Percentiles rank a stretch among this genome's conserved stretches.
Conservation (phyloP, 1,140 invertebrate genomes). For the Tribolium madens region DNA sequence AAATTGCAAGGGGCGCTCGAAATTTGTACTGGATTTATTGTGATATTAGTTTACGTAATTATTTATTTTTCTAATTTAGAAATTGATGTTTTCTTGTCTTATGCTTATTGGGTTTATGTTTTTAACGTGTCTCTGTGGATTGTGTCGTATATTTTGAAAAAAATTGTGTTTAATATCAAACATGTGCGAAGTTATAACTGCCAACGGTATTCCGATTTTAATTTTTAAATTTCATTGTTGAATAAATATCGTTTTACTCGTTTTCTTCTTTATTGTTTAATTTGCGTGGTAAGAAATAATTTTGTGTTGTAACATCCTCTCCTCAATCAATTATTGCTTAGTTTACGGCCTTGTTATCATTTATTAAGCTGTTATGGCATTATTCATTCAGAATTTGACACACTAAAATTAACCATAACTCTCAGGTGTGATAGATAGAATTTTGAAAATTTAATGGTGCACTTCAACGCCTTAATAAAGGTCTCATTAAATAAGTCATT, state of each 20-base stretch:
- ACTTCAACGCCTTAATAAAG: no score
- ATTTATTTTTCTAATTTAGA: slow-evolving; percentile 53
- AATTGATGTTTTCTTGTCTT: slow-evolving; percentile 46
- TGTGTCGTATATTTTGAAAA: slow-evolving; percentile 2
- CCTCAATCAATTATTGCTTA: no score
- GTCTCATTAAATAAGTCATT: no score
- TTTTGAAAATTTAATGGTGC: no score
- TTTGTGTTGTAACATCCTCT: no score
- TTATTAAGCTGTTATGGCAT: no score
- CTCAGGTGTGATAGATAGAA: no score
- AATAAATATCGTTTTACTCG: neutral
- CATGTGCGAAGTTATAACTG: neutral
- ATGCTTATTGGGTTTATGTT: slow-evolving; percentile 46
- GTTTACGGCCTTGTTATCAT: no score
- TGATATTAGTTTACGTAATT: slow-evolving; percentile 58
- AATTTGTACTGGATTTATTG: slow-evolving; percentile 51
- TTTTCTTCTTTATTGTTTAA: neutral
- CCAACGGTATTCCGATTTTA: neutral
- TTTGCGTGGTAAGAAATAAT: neutral
- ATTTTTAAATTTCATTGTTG: neutral
- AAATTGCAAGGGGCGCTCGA: slow-evolving; percentile 51
- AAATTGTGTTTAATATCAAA: slow-evolving; percentile 1
- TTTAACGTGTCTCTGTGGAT: slow-evolving; percentile 53
- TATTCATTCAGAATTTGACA: no score
- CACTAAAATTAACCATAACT: no score